A percentile compares a stretch with the other conserved stretches of the same genome.
Evolutionary conservation across 2,888 invertebrate species (phyloP).

Genomic region (Folsomia manolachei): DNA sequence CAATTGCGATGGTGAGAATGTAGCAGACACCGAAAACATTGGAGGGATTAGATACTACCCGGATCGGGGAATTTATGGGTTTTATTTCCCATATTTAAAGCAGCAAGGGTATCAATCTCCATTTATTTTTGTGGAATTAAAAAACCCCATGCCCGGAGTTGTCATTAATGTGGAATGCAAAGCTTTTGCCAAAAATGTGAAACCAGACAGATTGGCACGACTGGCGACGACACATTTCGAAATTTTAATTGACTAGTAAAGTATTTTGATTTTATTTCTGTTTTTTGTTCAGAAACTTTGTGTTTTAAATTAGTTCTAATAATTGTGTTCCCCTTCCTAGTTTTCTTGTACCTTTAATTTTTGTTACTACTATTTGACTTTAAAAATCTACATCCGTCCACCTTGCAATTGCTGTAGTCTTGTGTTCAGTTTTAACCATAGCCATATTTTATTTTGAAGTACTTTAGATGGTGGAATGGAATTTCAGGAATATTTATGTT

Average conservation of each 20-base stretch:
- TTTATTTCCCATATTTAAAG: slow-evolving; percentile 83
- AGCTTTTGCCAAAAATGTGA: slow-evolving; percentile 86
- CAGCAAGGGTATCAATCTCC: slow-evolving; percentile 83
- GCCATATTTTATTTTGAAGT: too few relatives aligned
- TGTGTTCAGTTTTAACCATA: too few relatives aligned
- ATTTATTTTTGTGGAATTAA: slow-evolving; percentile 17
- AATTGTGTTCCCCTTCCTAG: too few relatives aligned
- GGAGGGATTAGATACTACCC: slow-evolving; percentile 80
- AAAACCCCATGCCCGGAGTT: slow-evolving; percentile 64
- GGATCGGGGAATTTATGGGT: slow-evolving; percentile 78
- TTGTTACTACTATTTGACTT: too few relatives aligned
- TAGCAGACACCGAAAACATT: slow-evolving; percentile 89
- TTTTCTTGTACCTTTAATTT: too few relatives aligned
- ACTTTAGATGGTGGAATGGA: too few relatives aligned
- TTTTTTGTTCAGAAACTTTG: too few relatives aligned
- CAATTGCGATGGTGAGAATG: slow-evolving; percentile 91
- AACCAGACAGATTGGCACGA: slow-evolving; percentile 81
- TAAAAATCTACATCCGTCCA: too few relatives aligned
- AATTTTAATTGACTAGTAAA: slow-evolving; percentile 85
- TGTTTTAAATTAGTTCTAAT: too few relatives aligned
- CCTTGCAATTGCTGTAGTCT: too few relatives aligned
- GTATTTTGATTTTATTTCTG: too few relatives aligned
- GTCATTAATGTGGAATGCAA: slow-evolving; percentile 91
- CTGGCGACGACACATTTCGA: slow-evolving; percentile 93
- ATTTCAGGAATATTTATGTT: too few relatives aligned